phyloP scores from a whole-genome alignment of 1,140 invertebrate genomes.

The Drosophila subobscura region DNA sequence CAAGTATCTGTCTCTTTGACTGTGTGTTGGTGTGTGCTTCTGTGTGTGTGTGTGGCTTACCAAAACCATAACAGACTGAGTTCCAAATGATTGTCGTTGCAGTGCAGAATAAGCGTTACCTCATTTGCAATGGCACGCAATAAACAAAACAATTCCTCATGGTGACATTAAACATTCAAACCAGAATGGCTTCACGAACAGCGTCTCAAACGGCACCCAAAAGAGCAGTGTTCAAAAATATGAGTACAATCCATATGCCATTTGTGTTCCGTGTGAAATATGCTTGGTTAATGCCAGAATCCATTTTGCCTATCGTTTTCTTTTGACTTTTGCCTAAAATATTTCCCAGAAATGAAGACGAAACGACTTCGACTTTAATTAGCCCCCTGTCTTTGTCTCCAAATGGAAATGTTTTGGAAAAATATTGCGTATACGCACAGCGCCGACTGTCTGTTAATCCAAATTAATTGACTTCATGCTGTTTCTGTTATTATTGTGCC shows the following conservation, averaged over 20 bases:
- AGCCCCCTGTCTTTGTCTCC: conserved; percentile 31
- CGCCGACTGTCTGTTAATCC: conserved; percentile 41
- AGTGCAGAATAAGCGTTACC: too few species aligned
- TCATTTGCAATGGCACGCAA: neutral
- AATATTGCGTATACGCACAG: conserved; percentile 76
- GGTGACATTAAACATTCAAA: too few species aligned
- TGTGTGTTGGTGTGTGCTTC: conserved; percentile 5
- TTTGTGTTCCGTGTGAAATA: too few species aligned
- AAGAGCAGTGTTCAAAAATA: too few species aligned
- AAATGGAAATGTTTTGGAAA: conserved; percentile 58
- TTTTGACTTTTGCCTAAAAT: neutral
- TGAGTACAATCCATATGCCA: too few species aligned
- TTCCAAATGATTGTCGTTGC: too few species aligned
- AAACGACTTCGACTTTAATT: conserved; percentile 32
- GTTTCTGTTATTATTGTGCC: conserved; percentile 78
- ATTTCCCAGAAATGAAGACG: conserved; percentile 6
- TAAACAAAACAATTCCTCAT: too few species aligned
- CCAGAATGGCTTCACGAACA: too few species aligned
- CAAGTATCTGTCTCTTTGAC: conserved; percentile 8
- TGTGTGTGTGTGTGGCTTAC: neutral
- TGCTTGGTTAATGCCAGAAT: too few species aligned
- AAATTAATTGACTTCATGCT: conserved; percentile 82
- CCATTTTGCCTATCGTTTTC: neutral
- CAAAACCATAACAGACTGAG: too few species aligned
- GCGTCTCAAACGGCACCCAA: too few species aligned